Conservation (phyloP, 2,113 vertebrate species). For the Phainopepla nitens region DNA sequence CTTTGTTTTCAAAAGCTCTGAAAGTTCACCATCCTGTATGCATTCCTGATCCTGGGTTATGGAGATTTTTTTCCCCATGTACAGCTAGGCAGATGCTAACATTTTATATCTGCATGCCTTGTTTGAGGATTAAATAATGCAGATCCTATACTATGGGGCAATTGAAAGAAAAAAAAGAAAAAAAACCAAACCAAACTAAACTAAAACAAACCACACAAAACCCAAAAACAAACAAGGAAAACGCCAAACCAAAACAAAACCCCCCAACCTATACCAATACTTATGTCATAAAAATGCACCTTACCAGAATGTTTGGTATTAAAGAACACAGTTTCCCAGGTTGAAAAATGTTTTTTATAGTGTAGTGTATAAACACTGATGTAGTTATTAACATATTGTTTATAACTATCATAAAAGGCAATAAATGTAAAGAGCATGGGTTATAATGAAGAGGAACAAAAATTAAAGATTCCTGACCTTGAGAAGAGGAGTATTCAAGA, state of each 20-base stretch:
- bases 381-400: background rate
- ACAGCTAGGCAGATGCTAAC: background rate
- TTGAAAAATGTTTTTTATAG: background rate
- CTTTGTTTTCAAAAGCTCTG: background rate
- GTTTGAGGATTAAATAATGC: background rate
- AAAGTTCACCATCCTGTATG: background rate
- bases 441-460: background rate
- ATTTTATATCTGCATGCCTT: background rate
- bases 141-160: background rate
- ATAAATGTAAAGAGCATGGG: background rate
- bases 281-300: background rate
- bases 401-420: background rate
- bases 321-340: background rate
- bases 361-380: background rate
- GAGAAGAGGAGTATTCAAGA: background rate
- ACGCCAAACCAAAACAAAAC: background rate
- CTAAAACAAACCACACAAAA: background rate
- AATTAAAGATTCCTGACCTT: background rate
- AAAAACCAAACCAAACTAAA: background rate
- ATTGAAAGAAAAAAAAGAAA: background rate
- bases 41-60: background rate
- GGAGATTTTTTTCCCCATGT: background rate
- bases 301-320: background rate
- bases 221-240: background rate
- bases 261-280: fast-evolving